Conservation (phyloP, 2,888 invertebrate species). For the Chrysolina oricalcia region DNA sequence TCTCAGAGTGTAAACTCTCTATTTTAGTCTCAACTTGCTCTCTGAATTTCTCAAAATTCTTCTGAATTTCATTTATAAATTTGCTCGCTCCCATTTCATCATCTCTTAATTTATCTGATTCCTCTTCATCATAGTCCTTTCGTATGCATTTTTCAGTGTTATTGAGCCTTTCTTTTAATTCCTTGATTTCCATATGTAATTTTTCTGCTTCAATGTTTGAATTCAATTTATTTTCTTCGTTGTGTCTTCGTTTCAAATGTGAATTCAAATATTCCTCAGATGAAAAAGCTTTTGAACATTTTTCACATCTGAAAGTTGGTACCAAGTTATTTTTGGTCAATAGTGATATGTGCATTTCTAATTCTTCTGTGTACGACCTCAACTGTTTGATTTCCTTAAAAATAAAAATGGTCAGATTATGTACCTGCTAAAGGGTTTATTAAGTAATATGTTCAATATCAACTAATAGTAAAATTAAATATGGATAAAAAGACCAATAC, state of each 20-base stretch:
- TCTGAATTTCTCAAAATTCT: conserved; percentile 68
- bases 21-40: conserved; percentile 67
- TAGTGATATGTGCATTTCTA: conserved; percentile 73
- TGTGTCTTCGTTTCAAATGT: conserved; percentile 78
- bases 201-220: conserved; percentile 76
- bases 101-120: conserved; percentile 46
- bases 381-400: conserved; percentile 65
- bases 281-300: conserved; percentile 81
- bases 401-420: not conserved
- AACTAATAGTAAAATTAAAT: too few relatives aligned
- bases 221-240: conserved; percentile 57
- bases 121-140: conserved; percentile 60
- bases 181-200: conserved; percentile 78
- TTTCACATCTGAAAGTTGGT: conserved; percentile 74
- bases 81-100: conserved; percentile 34
- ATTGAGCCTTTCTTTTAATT: conserved; percentile 77
- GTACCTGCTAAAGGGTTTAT: too few relatives aligned
- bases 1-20: conserved; percentile 73
- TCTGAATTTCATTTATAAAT: conserved; percentile 62
- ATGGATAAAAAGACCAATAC: conserved; percentile 63
- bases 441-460: too few relatives aligned
- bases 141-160: conserved; percentile 75
- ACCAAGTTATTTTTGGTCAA: conserved; percentile 72
- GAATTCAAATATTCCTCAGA: conserved; percentile 78
- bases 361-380: conserved; percentile 69